phyloP scores from a whole-genome alignment of 2,888 invertebrate species.

The Eremobia ochroleuca region DNA sequence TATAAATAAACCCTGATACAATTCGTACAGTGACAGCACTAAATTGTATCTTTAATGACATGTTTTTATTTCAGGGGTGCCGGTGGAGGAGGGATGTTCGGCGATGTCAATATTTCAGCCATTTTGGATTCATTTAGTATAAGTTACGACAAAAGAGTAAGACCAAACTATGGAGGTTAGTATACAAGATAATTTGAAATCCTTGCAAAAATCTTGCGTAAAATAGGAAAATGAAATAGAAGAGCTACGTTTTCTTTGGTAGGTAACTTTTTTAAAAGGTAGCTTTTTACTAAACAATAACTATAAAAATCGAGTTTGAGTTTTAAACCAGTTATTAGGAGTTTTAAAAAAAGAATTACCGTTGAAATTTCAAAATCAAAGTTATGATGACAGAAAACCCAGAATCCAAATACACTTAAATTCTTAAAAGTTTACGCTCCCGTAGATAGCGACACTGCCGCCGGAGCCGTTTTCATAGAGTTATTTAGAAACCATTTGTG shows the following conservation, averaged over 20 bases:
- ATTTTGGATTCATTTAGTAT: conserved; percentile 98
- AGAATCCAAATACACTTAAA: neutral
- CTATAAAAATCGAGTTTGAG: neutral
- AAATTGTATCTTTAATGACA: conserved; percentile 46
- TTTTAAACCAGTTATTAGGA: neutral
- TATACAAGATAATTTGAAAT: conserved; percentile 54
- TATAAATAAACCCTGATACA: conserved; percentile 7
- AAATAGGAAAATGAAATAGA: neutral
- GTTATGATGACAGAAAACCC: neutral
- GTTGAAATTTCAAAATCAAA: conserved; percentile 26
- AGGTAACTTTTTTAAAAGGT: too few relatives aligned
- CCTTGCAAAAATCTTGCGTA: neutral
- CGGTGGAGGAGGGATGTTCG: conserved; percentile 96
- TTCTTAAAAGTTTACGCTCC: neutral
- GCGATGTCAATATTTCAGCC: conserved; percentile 98
- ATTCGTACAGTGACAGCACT: conserved; percentile 8
- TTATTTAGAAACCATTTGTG: neutral
- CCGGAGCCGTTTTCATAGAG: neutral
- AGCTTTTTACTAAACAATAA: neutral
- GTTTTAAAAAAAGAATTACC: neutral
- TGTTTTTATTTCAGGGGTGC: conserved; percentile 90
- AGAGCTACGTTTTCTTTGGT: conserved; percentile 1
- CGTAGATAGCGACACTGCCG: neutral
- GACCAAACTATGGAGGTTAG: conserved; percentile 99
- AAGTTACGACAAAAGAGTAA: conserved; percentile 99